Percentiles rank a stretch among this genome's conserved stretches.
phyloP scores from a whole-genome alignment of 2,113 vertebrate genomes.

The Uropsilus gracilis region DNA sequence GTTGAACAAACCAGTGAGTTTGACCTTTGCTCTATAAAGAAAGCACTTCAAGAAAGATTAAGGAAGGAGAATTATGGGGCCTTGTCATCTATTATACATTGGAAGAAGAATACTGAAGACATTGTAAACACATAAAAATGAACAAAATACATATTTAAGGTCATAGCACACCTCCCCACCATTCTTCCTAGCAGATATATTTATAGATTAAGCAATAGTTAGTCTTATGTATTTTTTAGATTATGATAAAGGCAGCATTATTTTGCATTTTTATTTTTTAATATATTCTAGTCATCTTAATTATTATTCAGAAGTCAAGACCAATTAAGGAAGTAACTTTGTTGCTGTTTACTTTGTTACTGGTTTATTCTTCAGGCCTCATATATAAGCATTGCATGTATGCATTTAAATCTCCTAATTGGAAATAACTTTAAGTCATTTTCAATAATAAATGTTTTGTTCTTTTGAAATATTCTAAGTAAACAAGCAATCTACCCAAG shows the following conservation, averaged over 20 bases:
- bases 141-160: not conserved
- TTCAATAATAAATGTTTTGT: not conserved
- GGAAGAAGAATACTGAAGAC: conserved; percentile 23
- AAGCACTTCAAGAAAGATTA: conserved; percentile 42
- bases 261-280: not conserved
- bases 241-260: not conserved
- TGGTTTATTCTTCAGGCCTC: conserved; percentile 17
- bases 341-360: not conserved
- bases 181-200: not conserved
- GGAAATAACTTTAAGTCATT: not conserved
- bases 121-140: not conserved
- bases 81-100: conserved; percentile 22
- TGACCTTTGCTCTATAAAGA: conserved; percentile 65
- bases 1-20: conserved; percentile 1
- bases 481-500: not conserved
- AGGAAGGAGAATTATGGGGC: conserved; percentile 47
- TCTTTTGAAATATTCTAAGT: not conserved
- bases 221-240: not conserved
- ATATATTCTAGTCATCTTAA: not conserved
- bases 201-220: not conserved
- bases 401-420: conserved; percentile 32
- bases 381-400: not conserved
- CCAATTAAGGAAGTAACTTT: conserved; percentile 2
- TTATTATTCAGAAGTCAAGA: conserved; percentile 40
- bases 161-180: not conserved